Conservation (phyloP, 2,888 invertebrate species). For the Oscheius sp. region DNA sequence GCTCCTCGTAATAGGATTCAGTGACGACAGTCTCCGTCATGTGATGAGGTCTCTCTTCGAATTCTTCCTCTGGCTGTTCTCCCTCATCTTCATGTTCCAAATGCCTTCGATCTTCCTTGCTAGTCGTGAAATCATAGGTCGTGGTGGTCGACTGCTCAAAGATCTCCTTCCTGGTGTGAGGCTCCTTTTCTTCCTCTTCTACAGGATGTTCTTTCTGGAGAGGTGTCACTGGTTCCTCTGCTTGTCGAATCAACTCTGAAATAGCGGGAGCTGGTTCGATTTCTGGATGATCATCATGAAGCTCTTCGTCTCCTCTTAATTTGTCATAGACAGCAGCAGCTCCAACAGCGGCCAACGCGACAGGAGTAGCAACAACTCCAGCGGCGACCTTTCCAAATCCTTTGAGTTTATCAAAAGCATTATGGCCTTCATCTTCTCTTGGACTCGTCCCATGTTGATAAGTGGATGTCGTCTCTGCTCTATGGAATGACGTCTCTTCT, state of each 20-base stretch:
- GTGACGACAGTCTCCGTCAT: not conserved
- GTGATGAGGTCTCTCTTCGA: not conserved
- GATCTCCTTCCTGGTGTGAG: not conserved
- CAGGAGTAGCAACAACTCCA: slow-evolving; percentile 52
- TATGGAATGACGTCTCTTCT: not conserved
- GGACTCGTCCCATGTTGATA: not conserved
- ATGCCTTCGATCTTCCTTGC: not conserved
- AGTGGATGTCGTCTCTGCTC: not conserved
- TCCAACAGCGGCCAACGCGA: slow-evolving; percentile 50
- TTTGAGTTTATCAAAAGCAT: not conserved
- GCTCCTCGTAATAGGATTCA: slow-evolving; percentile 4
- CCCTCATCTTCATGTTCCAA: slow-evolving; percentile 11
- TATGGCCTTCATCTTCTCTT: not conserved
- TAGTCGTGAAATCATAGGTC: slow-evolving; percentile 11
- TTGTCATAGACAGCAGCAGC: slow-evolving; percentile 51
- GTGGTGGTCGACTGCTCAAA: not conserved
- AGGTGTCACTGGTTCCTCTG: not conserved
- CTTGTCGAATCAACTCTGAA: no score
- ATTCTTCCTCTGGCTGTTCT: not conserved
- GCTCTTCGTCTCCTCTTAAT: slow-evolving; percentile 31
- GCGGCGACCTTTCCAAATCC: slow-evolving; percentile 53
- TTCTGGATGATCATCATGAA: no score
- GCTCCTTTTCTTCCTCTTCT: not conserved
- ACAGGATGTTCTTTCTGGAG: not conserved
- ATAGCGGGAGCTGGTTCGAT: no score